Conservation (phyloP, 2,888 invertebrate species). For the Lampropteryx suffumata region DNA sequence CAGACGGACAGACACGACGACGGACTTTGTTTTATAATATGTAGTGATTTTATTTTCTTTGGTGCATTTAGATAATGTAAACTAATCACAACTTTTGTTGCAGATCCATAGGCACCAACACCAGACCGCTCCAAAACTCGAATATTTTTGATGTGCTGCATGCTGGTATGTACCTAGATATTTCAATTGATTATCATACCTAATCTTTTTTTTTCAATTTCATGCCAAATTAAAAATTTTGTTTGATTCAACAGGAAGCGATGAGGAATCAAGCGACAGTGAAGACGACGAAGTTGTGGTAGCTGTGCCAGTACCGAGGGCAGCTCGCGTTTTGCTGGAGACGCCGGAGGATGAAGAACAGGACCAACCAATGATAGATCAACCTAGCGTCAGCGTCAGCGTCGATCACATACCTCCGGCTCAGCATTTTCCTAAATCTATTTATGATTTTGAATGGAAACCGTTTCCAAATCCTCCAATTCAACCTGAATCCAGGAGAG, state of each 20-base stretch:
- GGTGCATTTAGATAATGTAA: background rate
- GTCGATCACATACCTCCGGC: background rate
- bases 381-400: background rate
- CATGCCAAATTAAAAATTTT: background rate
- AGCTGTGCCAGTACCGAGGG: background rate
- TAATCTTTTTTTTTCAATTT: background rate
- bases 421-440: background rate
- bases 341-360: background rate
- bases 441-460: background rate
- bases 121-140: background rate
- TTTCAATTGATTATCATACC: background rate
- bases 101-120: background rate
- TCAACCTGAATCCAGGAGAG: too few species aligned
- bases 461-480: background rate
- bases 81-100: background rate
- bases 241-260: background rate
- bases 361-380: background rate
- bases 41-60: background rate
- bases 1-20: too few species aligned
- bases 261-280: background rate
- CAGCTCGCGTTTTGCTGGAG: background rate
- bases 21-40: too few species aligned
- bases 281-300: background rate
- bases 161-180: constrained; percentile 1
- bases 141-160: background rate